Conservation (phyloP, 2,113 vertebrate species). For the Nansenia antarctica region DNA sequence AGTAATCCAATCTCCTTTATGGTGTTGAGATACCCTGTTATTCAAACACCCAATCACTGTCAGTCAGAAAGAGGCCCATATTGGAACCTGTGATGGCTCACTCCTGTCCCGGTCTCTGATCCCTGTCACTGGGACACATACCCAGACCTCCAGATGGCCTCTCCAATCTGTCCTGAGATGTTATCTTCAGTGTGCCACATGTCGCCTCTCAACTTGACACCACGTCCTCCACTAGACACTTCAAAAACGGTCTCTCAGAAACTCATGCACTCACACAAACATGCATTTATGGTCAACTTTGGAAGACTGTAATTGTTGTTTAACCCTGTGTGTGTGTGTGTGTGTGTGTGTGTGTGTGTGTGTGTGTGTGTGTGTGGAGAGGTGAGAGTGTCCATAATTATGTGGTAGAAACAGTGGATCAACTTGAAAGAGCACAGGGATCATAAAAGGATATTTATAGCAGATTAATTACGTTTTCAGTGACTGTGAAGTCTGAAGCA, state of each 20-base stretch:
- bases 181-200: constrained; percentile 66
- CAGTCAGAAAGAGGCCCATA: neutral
- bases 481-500: neutral
- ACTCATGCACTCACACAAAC: no score
- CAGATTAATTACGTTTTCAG: constrained; percentile 5
- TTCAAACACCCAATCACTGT: neutral
- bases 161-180: constrained; percentile 77
- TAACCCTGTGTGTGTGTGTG: neutral
- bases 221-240: no score
- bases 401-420: neutral
- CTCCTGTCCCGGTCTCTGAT: constrained; percentile 51
- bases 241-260: no score
- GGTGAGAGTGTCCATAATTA: constrained; percentile 28
- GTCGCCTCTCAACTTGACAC: constrained; percentile 52
- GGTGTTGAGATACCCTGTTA: neutral
- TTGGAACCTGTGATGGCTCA: constrained; percentile 36
- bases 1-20: neutral
- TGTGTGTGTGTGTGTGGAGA: constrained; percentile 13
- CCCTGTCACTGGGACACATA: constrained; percentile 45
- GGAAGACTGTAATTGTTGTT: neutral
- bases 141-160: constrained; percentile 86
- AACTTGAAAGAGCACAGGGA: neutral
- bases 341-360: neutral
- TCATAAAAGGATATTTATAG: constrained; percentile 18
- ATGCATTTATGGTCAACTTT: no score